A percentile compares a stretch with the other conserved stretches of the same genome.
These are phyloP conservation scores for Drosophila prostipennis DNA, from an alignment of 2,888 invertebrate genomes.

Conservation along the genomic window DNA sequence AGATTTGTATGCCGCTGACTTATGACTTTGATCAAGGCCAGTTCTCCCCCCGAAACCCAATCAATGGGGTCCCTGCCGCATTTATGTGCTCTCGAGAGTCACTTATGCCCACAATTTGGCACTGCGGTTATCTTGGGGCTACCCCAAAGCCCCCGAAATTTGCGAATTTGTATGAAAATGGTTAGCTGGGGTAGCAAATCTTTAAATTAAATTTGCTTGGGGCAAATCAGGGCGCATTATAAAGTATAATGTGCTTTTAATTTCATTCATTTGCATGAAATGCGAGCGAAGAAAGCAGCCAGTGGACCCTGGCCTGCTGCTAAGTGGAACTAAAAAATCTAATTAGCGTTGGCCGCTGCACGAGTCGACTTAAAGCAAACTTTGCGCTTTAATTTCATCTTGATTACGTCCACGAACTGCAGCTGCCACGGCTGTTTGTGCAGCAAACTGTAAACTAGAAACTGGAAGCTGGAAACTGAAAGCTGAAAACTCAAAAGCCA, in stretches of 20 bases:
- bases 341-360: slow-evolving; percentile 65
- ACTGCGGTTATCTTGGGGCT: slow-evolving; percentile 65
- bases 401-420: slow-evolving; percentile 57
- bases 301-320: slow-evolving; percentile 29
- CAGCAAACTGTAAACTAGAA: slow-evolving; percentile 47
- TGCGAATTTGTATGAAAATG: slow-evolving; percentile 12
- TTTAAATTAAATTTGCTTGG: slow-evolving; percentile 70
- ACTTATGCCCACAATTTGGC: slow-evolving; percentile 78
- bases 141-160: no score
- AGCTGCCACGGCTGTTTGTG: slow-evolving; percentile 36
- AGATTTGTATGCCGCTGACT: slow-evolving; percentile 78
- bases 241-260: slow-evolving; percentile 79
- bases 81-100: slow-evolving; percentile 68
- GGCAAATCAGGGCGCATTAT: slow-evolving; percentile 75
- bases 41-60: slow-evolving; percentile 4
- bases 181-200: slow-evolving; percentile 53
- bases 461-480: neutral
- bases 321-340: slow-evolving; percentile 71
- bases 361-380: slow-evolving; percentile 70
- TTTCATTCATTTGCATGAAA: slow-evolving; percentile 77
- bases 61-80: slow-evolving; percentile 53
- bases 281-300: slow-evolving; percentile 9
- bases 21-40: slow-evolving; percentile 77
- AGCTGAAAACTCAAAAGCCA: slow-evolving; percentile 52
- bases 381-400: slow-evolving; percentile 75